phyloP scores from a whole-genome alignment of 2,888 invertebrate genomes.

The Cataglyphis albicans region DNA sequence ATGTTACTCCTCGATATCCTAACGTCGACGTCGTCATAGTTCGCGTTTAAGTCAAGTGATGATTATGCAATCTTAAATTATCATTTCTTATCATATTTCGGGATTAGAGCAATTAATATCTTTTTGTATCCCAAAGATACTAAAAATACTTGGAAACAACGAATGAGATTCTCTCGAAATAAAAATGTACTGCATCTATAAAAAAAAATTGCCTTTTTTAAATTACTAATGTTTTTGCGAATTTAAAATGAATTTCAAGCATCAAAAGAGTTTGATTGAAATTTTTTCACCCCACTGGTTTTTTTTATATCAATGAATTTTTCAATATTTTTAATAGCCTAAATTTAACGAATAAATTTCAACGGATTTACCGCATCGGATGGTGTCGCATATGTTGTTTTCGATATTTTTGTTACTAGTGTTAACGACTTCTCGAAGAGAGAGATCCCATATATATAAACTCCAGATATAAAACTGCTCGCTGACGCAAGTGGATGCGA shows the following conservation, averaged over 20 bases:
- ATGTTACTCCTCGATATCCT: background rate
- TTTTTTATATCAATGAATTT: background rate
- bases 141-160: background rate
- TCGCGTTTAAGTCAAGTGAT: slow-evolving; percentile 5
- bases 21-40: background rate
- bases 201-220: background rate
- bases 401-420: background rate
- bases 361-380: background rate
- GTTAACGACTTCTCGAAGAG: background rate
- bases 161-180: background rate
- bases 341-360: background rate
- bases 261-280: background rate
- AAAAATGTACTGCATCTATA: background rate
- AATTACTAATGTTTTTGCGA: background rate
- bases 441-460: background rate
- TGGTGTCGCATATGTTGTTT: background rate
- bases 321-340: background rate
- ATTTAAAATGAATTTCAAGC: background rate
- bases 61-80: slow-evolving; percentile 11
- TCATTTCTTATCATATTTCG: background rate
- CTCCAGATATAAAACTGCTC: background rate
- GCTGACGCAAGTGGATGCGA: slow-evolving; percentile 19
- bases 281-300: background rate
- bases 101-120: background rate
- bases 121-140: background rate